These are phyloP conservation scores for Priocnemis perturbator DNA, from an alignment of 2,888 invertebrate species.

Conservation along the genomic window DNA sequence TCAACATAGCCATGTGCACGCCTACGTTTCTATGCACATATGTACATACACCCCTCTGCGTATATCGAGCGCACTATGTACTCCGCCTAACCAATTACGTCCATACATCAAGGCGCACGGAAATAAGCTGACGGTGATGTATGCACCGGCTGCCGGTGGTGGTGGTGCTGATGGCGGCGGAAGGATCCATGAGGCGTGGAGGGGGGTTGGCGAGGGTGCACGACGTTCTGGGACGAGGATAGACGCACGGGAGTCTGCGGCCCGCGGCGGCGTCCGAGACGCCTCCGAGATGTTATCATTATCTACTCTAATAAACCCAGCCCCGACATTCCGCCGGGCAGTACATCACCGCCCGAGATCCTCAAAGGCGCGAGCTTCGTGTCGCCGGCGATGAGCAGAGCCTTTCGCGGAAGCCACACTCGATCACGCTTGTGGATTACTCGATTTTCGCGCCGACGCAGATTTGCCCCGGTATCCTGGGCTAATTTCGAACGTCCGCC, in stretches of 20 bases:
- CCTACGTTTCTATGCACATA: too few relatives aligned
- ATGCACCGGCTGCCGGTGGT: conserved; percentile 58
- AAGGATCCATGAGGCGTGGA: background rate
- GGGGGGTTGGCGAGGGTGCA: too few relatives aligned
- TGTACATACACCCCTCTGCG: conserved; percentile 3
- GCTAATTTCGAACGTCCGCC: too few relatives aligned
- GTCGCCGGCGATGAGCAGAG: conserved; percentile 38
- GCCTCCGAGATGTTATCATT: conserved; percentile 71
- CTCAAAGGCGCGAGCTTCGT: conserved; percentile 39
- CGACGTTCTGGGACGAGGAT: conserved; percentile 30
- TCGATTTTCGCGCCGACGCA: background rate
- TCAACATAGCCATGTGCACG: too few relatives aligned
- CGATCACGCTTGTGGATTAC: conserved; percentile 42
- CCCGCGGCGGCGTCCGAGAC: conserved; percentile 47
- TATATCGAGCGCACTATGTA: conserved; percentile 41
- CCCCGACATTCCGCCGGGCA: conserved; percentile 62
- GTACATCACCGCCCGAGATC: conserved; percentile 60
- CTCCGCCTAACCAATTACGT: conserved; percentile 71
- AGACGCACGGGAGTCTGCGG: conserved; percentile 11
- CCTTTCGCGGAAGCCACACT: conserved; percentile 45
- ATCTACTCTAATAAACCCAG: conserved; percentile 70
- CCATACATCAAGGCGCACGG: conserved; percentile 67
- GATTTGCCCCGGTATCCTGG: too few relatives aligned
- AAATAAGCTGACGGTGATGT: conserved; percentile 72
- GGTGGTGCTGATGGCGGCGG: conserved; percentile 30